Conservation (phyloP, 1,140 invertebrate species). For the Sycophila sp. region DNA sequence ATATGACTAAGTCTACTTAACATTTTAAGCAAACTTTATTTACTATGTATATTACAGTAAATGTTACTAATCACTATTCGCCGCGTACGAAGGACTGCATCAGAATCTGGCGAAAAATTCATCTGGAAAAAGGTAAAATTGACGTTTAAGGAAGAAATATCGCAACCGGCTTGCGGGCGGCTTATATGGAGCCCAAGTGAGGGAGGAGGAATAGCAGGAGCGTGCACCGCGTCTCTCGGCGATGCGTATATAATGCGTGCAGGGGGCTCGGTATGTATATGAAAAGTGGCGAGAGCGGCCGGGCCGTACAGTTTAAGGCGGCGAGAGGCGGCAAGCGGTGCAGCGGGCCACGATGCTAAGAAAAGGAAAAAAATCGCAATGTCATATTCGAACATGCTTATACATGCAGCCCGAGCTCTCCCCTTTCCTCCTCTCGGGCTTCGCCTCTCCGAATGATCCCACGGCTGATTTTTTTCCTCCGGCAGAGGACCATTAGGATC, state of each 20-base stretch:
- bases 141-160: conserved; percentile 10
- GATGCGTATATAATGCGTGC: not conserved
- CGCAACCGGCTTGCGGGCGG: too few species aligned
- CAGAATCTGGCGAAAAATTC: too few species aligned
- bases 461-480: conserved; percentile 37
- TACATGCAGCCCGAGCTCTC: conserved; percentile 3
- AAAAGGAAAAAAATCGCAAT: conserved; percentile 36
- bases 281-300: conserved; percentile 21
- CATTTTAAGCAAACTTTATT: too few species aligned
- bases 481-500: conserved; percentile 58
- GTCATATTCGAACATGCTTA: conserved; percentile 39
- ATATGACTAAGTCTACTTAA: too few species aligned
- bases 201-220: too few species aligned
- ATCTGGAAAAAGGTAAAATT: too few species aligned
- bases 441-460: conserved; percentile 23
- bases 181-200: too few species aligned
- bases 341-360: not conserved
- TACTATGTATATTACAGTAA: too few species aligned
- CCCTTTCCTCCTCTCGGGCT: not conserved
- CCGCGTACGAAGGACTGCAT: too few species aligned
- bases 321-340: not conserved
- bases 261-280: not conserved
- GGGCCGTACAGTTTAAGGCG: not conserved
- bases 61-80: too few species aligned
- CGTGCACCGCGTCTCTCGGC: not conserved